Evolutionary conservation across 1,140 invertebrate genomes (phyloP).

Genomic region (Idris sp.): DNA sequence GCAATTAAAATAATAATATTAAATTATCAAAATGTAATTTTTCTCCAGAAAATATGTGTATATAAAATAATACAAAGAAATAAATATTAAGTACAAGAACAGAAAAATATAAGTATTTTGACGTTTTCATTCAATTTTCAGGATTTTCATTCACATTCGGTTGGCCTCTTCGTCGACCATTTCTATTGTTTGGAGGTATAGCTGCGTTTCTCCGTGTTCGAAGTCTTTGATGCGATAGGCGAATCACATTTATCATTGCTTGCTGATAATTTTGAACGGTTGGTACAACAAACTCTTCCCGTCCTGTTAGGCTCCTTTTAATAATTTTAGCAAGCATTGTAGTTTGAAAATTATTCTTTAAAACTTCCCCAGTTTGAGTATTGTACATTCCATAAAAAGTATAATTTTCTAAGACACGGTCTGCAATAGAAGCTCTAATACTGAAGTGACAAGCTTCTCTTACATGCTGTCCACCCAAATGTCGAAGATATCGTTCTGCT

Average conservation of each 20-base stretch:
- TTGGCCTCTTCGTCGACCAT: constrained; percentile 9
- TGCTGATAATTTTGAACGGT: background rate
- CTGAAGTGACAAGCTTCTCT: constrained; percentile 13
- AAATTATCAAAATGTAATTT: too few relatives aligned
- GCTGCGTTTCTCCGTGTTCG: constrained; percentile 3
- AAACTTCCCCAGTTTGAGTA: constrained; percentile 2
- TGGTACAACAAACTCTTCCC: background rate
- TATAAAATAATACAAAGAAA: too few relatives aligned
- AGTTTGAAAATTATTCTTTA: background rate
- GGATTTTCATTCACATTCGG: constrained; percentile 6
- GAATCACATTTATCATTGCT: constrained; percentile 1
- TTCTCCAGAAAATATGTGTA: too few relatives aligned
- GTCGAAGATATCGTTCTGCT: constrained; percentile 4
- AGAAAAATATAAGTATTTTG: too few relatives aligned
- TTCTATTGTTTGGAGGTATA: constrained; percentile 4
- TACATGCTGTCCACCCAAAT: constrained; percentile 4
- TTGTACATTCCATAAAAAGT: constrained; percentile 7
- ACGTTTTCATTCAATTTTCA: background rate
- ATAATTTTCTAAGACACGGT: background rate
- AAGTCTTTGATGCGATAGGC: constrained; percentile 5
- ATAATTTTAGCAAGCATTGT: constrained; percentile 1
- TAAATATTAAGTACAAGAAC: too few relatives aligned
- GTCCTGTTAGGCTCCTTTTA: background rate
- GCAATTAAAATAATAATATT: too few relatives aligned
- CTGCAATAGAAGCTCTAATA: background rate